These are phyloP conservation scores for Drosophila silvestris DNA, from an alignment of 2,888 invertebrate genomes.

Conservation along the genomic window DNA sequence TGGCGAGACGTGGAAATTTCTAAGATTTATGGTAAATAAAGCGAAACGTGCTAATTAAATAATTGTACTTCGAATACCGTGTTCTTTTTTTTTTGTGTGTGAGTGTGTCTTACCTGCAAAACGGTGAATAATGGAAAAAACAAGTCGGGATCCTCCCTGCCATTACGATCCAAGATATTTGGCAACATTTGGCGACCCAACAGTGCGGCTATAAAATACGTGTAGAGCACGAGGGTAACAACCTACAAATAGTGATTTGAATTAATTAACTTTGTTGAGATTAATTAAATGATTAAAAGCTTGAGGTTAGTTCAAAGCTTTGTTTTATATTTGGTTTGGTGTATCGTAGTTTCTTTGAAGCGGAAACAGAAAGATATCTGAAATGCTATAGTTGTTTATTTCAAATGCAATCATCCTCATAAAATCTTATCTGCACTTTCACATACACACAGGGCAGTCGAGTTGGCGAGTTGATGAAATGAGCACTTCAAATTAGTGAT, in stretches of 20 bases:
- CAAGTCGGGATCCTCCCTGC: slow-evolving; percentile 90
- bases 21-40: slow-evolving; percentile 56
- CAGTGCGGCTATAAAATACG: slow-evolving; percentile 95
- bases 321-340: background rate
- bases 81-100: background rate
- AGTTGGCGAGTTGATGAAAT: slow-evolving; percentile 2
- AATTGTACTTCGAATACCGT: slow-evolving; percentile 36
- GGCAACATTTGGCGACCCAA: slow-evolving; percentile 94
- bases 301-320: background rate
- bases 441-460: background rate
- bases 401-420: slow-evolving; percentile 24
- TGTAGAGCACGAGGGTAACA: slow-evolving; percentile 95
- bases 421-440: slow-evolving; percentile 28
- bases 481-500: background rate
- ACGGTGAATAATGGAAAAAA: slow-evolving; percentile 96
- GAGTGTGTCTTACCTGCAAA: slow-evolving; percentile 89
- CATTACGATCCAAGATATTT: slow-evolving; percentile 86
- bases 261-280: slow-evolving; percentile 17
- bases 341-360: background rate
- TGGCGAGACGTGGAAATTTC: slow-evolving; percentile 65
- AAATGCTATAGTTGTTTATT: background rate
- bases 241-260: slow-evolving; percentile 87
- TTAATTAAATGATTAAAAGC: slow-evolving; percentile 5
- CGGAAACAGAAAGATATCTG: background rate
- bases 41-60: slow-evolving; percentile 64